phyloP scores from a whole-genome alignment of 2,888 invertebrate species.

The Ennomos erosarius region DNA sequence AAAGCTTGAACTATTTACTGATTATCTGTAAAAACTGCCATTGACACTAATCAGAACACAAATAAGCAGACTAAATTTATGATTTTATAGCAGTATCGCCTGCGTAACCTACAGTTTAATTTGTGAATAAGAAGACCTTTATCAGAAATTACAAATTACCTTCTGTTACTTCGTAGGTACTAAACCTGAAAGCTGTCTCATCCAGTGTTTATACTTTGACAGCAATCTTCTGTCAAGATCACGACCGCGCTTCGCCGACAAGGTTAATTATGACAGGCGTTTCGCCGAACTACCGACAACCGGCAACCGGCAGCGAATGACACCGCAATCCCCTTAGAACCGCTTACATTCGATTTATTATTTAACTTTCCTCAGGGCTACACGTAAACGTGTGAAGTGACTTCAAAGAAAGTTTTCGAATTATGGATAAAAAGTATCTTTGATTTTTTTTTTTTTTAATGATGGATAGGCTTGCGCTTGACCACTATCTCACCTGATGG shows the following conservation, averaged over 20 bases:
- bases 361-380: conserved; percentile 42
- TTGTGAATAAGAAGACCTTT: not conserved
- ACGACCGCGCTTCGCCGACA: conserved; percentile 62
- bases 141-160: not conserved
- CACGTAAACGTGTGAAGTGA: conserved; percentile 38
- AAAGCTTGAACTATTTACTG: no score
- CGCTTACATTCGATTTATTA: conserved; percentile 55
- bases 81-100: no score
- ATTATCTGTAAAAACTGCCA: no score
- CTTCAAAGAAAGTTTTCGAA: conserved; percentile 44
- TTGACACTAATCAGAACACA: no score
- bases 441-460: not conserved
- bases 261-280: conserved; percentile 62
- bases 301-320: conserved; percentile 43
- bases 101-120: no score
- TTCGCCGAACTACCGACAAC: conserved; percentile 42
- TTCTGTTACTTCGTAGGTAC: no score
- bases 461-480: no score
- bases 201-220: conserved; percentile 44
- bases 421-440: conserved; percentile 19
- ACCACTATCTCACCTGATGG: no score
- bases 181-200: conserved; percentile 25
- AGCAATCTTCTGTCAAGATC: conserved; percentile 61
- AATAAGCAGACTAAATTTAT: no score
- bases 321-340: conserved; percentile 42